Percentiles rank a stretch among this genome's conserved stretches.
Evolutionary conservation across 2,888 invertebrate genomes (phyloP).

Genomic region (Parnassius glacialis): DNA sequence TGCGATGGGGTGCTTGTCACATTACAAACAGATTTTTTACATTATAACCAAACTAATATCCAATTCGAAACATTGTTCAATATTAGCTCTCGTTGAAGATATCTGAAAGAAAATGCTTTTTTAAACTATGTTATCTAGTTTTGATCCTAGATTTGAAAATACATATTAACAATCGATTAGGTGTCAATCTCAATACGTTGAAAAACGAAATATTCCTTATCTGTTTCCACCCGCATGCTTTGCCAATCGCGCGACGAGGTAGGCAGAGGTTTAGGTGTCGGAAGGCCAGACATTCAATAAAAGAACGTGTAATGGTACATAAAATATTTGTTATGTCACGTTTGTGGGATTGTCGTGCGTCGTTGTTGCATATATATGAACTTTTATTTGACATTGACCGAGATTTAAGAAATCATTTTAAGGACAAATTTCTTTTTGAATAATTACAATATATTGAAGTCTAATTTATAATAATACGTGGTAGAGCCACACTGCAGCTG

Average conservation of each 20-base stretch:
- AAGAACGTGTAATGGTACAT: conserved; percentile 10
- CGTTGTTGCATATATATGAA: conserved; percentile 13
- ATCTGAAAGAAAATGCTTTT: neutral
- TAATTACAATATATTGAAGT: too few species aligned
- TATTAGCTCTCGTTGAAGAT: conserved; percentile 1
- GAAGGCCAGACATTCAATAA: conserved; percentile 25
- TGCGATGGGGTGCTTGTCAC: too few species aligned
- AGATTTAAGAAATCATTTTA: neutral
- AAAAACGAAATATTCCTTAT: conserved; percentile 20
- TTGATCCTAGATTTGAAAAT: too few species aligned
- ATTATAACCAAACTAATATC: too few species aligned
- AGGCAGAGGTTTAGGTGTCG: conserved; percentile 25
- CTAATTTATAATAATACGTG: too few species aligned
- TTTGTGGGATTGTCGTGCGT: conserved; percentile 24
- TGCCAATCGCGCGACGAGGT: conserved; percentile 9
- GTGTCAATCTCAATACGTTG: too few species aligned
- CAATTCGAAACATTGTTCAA: too few species aligned
- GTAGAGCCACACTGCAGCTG: too few species aligned
- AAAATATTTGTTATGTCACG: conserved; percentile 23
- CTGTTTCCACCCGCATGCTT: conserved; percentile 24
- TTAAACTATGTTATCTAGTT: too few species aligned
- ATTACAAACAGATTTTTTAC: too few species aligned
- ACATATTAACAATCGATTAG: too few species aligned
- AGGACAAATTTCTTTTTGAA: too few species aligned
- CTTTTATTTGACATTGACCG: conserved; percentile 21